phyloP scores from a whole-genome alignment of 2,797 vertebrate genomes.

The Siniperca scherzeri region DNA sequence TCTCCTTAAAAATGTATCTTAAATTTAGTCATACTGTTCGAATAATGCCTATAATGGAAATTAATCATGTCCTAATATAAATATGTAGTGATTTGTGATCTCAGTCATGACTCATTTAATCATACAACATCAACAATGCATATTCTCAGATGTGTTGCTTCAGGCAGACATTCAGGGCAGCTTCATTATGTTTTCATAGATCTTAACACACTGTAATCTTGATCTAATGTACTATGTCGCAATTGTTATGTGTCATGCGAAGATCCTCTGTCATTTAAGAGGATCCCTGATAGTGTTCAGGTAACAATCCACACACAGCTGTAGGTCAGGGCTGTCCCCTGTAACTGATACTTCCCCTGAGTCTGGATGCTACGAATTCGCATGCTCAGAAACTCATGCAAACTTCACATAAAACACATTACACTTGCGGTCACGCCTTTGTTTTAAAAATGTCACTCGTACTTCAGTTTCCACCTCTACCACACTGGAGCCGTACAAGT shows the following conservation, averaged over 20 bases:
- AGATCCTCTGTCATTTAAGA: constrained; percentile 44
- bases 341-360: constrained; percentile 31
- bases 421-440: not conserved
- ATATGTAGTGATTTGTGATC: not conserved
- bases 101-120: not conserved
- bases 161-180: not conserved
- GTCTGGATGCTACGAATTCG: fast-evolving
- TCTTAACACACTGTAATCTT: not conserved
- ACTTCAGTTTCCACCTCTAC: constrained; percentile 18
- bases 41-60: not conserved
- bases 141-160: not conserved
- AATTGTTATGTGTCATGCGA: constrained; percentile 13
- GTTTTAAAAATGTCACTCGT: not conserved
- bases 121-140: not conserved
- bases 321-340: constrained; percentile 50
- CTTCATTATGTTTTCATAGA: not conserved
- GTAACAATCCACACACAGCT: constrained; percentile 46
- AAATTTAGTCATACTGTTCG: not conserved
- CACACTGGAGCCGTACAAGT: not conserved
- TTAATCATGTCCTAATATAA: not conserved
- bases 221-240: constrained; percentile 26
- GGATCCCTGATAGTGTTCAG: constrained; percentile 46
- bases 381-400: constrained; percentile 6
- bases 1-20: not conserved
- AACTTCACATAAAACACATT: not conserved